Conservation (phyloP, 2,888 invertebrate genomes). For the Drosophila peninsularis region DNA sequence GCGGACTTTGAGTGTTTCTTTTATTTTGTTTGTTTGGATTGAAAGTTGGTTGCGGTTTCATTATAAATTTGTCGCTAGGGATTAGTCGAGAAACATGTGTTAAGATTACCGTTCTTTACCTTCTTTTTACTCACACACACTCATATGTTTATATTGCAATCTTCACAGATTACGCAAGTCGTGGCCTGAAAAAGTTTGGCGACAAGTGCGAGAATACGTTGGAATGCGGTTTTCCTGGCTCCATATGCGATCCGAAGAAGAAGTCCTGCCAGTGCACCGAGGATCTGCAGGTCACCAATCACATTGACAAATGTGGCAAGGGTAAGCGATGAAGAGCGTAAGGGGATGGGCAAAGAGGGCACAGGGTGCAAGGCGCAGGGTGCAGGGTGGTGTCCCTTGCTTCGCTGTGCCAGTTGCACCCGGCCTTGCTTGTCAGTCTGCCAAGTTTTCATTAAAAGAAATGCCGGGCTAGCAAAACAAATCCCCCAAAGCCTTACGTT, state of each 20-base stretch:
- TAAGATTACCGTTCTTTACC: slow-evolving; percentile 20
- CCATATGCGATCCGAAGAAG: slow-evolving; percentile 89
- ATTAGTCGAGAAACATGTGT: slow-evolving; percentile 58
- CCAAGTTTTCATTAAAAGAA: slow-evolving; percentile 75
- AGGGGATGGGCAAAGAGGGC: neutral
- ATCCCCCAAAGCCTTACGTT: slow-evolving; percentile 55
- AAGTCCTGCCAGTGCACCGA: slow-evolving; percentile 90
- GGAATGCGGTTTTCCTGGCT: slow-evolving; percentile 91
- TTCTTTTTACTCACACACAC: neutral
- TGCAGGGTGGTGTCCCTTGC: neutral
- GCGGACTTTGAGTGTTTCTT: slow-evolving; percentile 18
- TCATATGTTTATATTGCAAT: neutral
- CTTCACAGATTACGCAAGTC: slow-evolving; percentile 85
- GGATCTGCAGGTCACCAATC: slow-evolving; percentile 91
- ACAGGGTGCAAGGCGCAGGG: neutral
- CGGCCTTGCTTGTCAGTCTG: slow-evolving; percentile 62
- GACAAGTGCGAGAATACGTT: slow-evolving; percentile 89
- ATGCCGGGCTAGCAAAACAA: slow-evolving; percentile 62
- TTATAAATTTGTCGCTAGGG: slow-evolving; percentile 71
- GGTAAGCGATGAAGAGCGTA: slow-evolving; percentile 86
- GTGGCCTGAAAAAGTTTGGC: slow-evolving; percentile 89
- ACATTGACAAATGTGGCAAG: slow-evolving; percentile 93
- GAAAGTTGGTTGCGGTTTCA: slow-evolving; percentile 65
- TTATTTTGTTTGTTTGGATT: slow-evolving; percentile 44
- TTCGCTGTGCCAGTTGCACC: neutral